phyloP scores from a whole-genome alignment of 2,888 invertebrate species.

The Cantharis nigra region DNA sequence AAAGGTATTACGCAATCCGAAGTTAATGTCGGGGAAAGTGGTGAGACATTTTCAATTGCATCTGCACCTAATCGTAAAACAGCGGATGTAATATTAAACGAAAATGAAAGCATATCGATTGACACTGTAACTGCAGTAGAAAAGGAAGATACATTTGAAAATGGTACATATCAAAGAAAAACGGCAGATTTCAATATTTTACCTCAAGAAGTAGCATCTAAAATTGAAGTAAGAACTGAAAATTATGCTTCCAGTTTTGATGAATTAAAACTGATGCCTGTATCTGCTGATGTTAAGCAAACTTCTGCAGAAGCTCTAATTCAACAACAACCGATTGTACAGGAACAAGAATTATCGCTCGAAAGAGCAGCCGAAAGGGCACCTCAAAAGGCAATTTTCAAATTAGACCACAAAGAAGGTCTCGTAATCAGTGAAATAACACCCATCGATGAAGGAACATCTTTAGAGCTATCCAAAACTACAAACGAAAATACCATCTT shows the following conservation, averaged over 20 bases:
- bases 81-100: conserved; percentile 54
- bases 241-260: not conserved
- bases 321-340: conserved; percentile 38
- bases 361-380: conserved; percentile 36
- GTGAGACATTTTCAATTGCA: conserved; percentile 36
- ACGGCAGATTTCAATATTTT: conserved; percentile 48
- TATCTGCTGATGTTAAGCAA: conserved; percentile 12
- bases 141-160: conserved; percentile 53
- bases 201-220: conserved; percentile 56
- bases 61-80: conserved; percentile 41
- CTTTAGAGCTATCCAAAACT: conserved; percentile 53
- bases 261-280: not conserved
- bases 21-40: conserved; percentile 49
- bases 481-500: conserved; percentile 43
- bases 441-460: conserved; percentile 58
- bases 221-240: conserved; percentile 40
- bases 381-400: conserved; percentile 52
- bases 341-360: conserved; percentile 44
- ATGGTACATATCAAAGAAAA: conserved; percentile 44
- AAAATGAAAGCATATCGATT: conserved; percentile 48
- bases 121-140: conserved; percentile 60
- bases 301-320: conserved; percentile 5
- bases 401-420: conserved; percentile 55
- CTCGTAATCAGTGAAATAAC: conserved; percentile 57
- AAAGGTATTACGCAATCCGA: conserved; percentile 48